Evolutionary conservation across 1,140 invertebrate species (phyloP).

Genomic region (Cydia pomonella): DNA sequence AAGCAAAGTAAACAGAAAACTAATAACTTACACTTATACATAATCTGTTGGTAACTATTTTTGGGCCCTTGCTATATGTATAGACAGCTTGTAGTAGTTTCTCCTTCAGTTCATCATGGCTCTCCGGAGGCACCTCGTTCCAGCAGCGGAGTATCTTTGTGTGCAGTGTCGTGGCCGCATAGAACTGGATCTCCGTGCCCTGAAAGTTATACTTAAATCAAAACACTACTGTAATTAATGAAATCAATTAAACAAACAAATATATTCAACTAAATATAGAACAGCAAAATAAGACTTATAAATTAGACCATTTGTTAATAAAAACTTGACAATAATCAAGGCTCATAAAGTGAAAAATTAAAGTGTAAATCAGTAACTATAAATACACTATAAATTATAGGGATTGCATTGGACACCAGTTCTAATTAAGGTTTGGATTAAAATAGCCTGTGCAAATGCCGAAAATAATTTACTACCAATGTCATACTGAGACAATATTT

Average conservation of each 20-base stretch:
- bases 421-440: neutral
- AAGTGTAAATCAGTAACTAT: constrained; percentile 3
- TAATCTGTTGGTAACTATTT: constrained; percentile 91
- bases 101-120: constrained; percentile 87
- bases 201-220: constrained; percentile 67
- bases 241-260: constrained; percentile 19
- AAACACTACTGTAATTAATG: constrained; percentile 30
- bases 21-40: constrained; percentile 90
- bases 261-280: neutral
- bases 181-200: constrained; percentile 94
- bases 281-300: neutral
- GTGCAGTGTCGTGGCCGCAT: constrained; percentile 93
- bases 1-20: constrained; percentile 20
- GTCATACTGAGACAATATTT: neutral
- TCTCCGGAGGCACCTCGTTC: constrained; percentile 90
- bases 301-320: neutral
- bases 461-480: neutral
- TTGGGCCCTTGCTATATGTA: constrained; percentile 88
- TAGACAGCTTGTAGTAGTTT: constrained; percentile 89
- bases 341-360: neutral
- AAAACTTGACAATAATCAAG: neutral
- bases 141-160: constrained; percentile 93
- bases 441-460: neutral
- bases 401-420: neutral
- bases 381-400: neutral